Percentiles rank a stretch among this genome's conserved stretches.
These are phyloP conservation scores for Pantherophis vulpinus DNA, from an alignment of 2,797 vertebrate species.

Conservation along the genomic window DNA sequence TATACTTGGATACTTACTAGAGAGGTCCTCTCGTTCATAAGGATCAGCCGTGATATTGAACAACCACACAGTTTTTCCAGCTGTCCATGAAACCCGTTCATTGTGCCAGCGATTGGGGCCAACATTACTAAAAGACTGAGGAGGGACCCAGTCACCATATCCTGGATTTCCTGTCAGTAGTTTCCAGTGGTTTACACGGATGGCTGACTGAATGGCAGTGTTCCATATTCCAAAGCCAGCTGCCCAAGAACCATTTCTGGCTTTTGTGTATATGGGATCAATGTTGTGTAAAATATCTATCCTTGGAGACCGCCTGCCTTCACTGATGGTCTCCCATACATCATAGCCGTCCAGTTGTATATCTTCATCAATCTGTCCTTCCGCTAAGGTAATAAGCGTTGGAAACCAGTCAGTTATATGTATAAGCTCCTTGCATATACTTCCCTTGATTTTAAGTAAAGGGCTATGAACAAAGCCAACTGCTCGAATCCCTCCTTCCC, in stretches of 20 bases:
- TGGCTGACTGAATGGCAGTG: slow-evolving; percentile 90
- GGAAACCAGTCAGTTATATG: slow-evolving; percentile 99
- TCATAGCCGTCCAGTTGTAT: slow-evolving; percentile 91
- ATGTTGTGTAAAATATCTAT: slow-evolving; percentile 97
- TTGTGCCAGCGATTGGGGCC: slow-evolving; percentile 88
- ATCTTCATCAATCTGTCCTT: slow-evolving; percentile 88
- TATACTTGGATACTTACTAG: slow-evolving; percentile 81
- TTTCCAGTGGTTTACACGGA: slow-evolving; percentile 93
- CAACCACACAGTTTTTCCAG: slow-evolving; percentile 92
- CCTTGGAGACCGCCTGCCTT: slow-evolving; percentile 89
- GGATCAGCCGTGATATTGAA: slow-evolving; percentile 97
- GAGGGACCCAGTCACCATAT: slow-evolving; percentile 94
- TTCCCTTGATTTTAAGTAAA: slow-evolving; percentile 85
- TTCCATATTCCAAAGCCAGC: slow-evolving; percentile 95
- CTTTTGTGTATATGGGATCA: slow-evolving; percentile 90
- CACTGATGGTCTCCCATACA: slow-evolving; percentile 95
- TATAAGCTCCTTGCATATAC: slow-evolving; percentile 85
- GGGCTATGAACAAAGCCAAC: slow-evolving; percentile 97
- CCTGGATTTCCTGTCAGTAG: slow-evolving; percentile 92
- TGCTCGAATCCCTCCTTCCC: slow-evolving; percentile 93
- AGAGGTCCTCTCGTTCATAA: slow-evolving; percentile 91
- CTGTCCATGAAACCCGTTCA: slow-evolving; percentile 82
- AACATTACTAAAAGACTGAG: slow-evolving; percentile 89
- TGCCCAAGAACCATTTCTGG: slow-evolving; percentile 91
- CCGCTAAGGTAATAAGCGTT: slow-evolving; percentile 88